A percentile compares a stretch with the other conserved stretches of the same genome.
These are phyloP conservation scores for Neosilurus mollespiculum DNA, from an alignment of 2,797 vertebrate species.

Conservation along the genomic window DNA sequence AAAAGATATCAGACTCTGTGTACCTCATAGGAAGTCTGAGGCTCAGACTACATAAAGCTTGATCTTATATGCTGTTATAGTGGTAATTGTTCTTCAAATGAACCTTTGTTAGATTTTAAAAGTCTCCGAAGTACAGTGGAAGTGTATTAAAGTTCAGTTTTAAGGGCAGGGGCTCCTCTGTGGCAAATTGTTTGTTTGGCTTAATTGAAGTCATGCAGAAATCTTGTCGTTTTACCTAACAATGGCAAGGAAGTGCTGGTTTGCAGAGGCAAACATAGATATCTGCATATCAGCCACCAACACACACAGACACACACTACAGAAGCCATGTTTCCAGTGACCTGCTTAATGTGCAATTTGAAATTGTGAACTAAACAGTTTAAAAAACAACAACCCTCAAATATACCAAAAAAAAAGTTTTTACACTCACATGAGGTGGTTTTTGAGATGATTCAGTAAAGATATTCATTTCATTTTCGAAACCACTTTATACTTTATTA, in stretches of 20 bases:
- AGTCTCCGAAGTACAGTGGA: neutral
- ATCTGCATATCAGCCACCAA: slow-evolving; percentile 50
- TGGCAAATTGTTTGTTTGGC: slow-evolving; percentile 64
- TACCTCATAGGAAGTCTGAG: neutral
- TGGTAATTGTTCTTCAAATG: neutral
- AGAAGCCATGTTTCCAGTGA: neutral
- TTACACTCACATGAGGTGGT: no score
- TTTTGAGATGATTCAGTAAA: no score
- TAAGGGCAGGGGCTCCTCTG: slow-evolving; percentile 13
- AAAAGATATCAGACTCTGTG: neutral
- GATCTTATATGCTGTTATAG: neutral
- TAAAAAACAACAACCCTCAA: no score
- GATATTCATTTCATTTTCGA: no score
- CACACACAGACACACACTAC: slow-evolving; percentile 6
- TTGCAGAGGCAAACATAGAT: slow-evolving; percentile 73
- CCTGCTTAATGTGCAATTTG: no score
- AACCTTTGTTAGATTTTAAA: neutral
- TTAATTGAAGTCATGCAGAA: slow-evolving; percentile 57
- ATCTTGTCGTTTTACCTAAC: slow-evolving; percentile 74
- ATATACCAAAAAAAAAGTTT: no score
- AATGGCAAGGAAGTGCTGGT: slow-evolving; percentile 72
- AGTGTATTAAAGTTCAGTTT: slow-evolving; percentile 1
- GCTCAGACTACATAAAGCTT: neutral
- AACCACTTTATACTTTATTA: no score
- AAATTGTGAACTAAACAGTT: no score